These are phyloP conservation scores for Pseudorhombus dupliciocellatus DNA, from an alignment of 2,113 vertebrate genomes.

Conservation along the genomic window DNA sequence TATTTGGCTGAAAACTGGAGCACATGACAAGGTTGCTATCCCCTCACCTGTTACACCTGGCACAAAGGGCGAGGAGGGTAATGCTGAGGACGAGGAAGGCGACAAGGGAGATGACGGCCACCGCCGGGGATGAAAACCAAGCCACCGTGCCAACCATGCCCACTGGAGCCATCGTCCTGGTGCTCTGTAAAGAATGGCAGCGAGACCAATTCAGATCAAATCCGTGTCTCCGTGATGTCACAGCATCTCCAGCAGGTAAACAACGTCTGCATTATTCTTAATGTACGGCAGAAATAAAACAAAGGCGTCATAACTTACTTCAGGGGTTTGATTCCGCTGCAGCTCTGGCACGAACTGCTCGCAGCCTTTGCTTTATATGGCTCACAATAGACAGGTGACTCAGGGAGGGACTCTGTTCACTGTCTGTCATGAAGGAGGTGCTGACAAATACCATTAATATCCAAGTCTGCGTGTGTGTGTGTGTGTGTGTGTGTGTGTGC, in stretches of 20 bases:
- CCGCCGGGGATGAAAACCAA: conserved; percentile 58
- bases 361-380: conserved; percentile 36
- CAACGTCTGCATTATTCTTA: neutral
- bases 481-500: neutral
- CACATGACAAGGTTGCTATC: neutral
- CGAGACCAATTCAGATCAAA: neutral
- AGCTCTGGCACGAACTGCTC: conserved; percentile 39
- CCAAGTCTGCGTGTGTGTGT: conserved; percentile 7
- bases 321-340: conserved; percentile 19
- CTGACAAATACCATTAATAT: conserved; percentile 15
- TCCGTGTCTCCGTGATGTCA: neutral
- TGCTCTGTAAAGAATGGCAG: conserved; percentile 18
- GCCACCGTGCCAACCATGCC: conserved; percentile 26
- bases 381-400: conserved; percentile 12
- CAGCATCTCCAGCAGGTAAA: neutral
- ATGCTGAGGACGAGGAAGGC: conserved; percentile 68
- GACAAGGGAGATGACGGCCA: conserved; percentile 62
- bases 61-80: conserved; percentile 61
- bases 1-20: neutral
- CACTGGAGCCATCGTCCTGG: conserved; percentile 67
- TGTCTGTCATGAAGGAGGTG: conserved; percentile 51
- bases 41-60: conserved; percentile 63
- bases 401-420: conserved; percentile 54
- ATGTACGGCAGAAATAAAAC: neutral
- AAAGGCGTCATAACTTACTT: conserved; percentile 36